Conservation (phyloP, 2,797 vertebrate species). For the Avahi laniger region DNA sequence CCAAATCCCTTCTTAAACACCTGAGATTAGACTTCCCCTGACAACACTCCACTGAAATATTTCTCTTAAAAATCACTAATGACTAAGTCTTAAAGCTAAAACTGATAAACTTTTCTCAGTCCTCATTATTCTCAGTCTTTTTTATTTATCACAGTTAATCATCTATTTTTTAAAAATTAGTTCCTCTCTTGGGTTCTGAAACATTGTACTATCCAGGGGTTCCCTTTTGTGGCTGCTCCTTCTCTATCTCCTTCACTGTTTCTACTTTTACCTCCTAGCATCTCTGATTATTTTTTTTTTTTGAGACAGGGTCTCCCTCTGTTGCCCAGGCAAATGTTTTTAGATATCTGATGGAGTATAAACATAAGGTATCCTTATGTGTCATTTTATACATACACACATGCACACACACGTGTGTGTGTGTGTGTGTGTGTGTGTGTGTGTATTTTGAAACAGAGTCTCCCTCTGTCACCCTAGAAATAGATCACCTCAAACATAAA, state of each 20-base stretch:
- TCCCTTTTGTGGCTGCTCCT: background rate
- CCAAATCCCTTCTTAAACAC: conserved; percentile 17
- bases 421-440: too few species aligned
- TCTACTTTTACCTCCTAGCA: background rate
- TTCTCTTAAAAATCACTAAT: background rate
- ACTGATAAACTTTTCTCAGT: background rate
- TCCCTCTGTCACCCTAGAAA: too few species aligned
- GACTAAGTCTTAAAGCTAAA: conserved; percentile 8
- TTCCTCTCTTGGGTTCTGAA: background rate
- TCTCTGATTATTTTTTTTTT: background rate
- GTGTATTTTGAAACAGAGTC: too few species aligned
- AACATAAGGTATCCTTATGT: too few species aligned
- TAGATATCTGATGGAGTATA: too few species aligned
- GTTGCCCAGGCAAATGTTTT: too few species aligned
- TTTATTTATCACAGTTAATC: background rate
- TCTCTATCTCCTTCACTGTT: background rate
- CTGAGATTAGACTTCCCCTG: background rate
- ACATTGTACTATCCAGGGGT: background rate
- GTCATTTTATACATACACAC: too few species aligned
- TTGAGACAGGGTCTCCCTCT: background rate
- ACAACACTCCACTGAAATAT: background rate
- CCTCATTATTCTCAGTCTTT: background rate
- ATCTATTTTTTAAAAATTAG: background rate
- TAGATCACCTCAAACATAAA: too few species aligned
- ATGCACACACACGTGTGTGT: too few species aligned